A percentile compares a stretch with the other conserved stretches of the same genome.
These are phyloP conservation scores for Siderastrea siderea DNA, from an alignment of 92 coral and sea anemone genomes.

Conservation along the genomic window DNA sequence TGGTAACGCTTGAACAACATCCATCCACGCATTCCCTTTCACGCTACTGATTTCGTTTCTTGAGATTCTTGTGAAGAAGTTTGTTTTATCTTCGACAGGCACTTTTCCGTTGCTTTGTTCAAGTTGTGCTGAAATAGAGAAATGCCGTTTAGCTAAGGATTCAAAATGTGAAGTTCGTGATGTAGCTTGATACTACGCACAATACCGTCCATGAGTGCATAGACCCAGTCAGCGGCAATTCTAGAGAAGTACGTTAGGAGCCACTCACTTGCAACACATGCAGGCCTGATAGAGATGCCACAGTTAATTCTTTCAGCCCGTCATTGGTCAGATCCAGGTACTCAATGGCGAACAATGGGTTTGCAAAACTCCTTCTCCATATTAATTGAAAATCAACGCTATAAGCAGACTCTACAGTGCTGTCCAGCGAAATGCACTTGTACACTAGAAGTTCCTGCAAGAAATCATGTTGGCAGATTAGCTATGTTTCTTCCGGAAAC, in stretches of 20 bases:
- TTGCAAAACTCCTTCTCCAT: conserved; percentile 92
- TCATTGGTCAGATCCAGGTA: conserved; percentile 94
- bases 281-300: conserved; percentile 89
- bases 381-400: conserved; percentile 68
- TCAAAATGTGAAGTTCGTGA: background rate
- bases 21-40: background rate
- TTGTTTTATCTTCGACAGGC: conserved; percentile 4
- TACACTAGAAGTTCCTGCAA: conserved; percentile 76
- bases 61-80: background rate
- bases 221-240: background rate
- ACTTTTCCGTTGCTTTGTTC: conserved; percentile 28
- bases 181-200: background rate
- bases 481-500: too few species aligned
- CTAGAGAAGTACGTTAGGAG: background rate
- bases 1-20: background rate
- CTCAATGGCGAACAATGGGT: conserved; percentile 90
- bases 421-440: conserved; percentile 51
- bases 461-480: background rate
- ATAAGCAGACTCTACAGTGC: conserved; percentile 18
- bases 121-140: conserved; percentile 58
- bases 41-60: conserved; percentile 15
- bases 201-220: too few species aligned
- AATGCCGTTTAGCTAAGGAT: background rate
- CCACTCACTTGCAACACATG: conserved; percentile 88
- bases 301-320: conserved; percentile 89